Conservation (phyloP, 2,888 invertebrate genomes). For the Byasa hedistus region DNA sequence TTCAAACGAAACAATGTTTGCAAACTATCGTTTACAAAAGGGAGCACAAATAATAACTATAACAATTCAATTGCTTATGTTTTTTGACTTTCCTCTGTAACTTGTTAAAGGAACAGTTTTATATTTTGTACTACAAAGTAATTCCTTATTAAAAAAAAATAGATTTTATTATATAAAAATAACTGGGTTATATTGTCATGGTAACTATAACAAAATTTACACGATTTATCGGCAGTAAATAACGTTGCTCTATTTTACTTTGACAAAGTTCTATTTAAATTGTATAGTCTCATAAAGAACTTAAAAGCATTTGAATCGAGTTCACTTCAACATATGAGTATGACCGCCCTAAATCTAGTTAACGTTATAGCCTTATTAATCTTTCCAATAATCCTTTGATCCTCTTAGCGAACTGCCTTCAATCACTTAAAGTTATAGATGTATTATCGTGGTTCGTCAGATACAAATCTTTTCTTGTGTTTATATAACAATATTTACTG, state of each 20-base stretch:
- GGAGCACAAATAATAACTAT: too few relatives aligned
- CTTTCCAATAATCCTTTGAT: conserved; percentile 39
- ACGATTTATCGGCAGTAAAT: not conserved
- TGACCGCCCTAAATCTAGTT: conserved; percentile 45
- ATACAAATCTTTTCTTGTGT: not conserved
- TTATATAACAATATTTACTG: not conserved
- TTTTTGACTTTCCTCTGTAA: too few relatives aligned
- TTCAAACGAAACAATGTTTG: too few relatives aligned
- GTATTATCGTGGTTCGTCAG: not conserved
- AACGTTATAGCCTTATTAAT: conserved; percentile 45
- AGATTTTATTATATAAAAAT: too few relatives aligned
- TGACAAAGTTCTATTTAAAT: conserved; percentile 26
- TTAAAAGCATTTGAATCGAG: conserved; percentile 36
- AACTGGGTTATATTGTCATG: too few relatives aligned
- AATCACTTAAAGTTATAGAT: not conserved
- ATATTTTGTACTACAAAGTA: too few relatives aligned
- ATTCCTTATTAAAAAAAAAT: too few relatives aligned
- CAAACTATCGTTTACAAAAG: too few relatives aligned
- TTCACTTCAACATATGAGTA: conserved; percentile 39
- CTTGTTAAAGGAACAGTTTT: too few relatives aligned
- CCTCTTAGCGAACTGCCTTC: conserved; percentile 12
- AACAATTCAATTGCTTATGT: too few relatives aligned
- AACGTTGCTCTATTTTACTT: conserved; percentile 2
- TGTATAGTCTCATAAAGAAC: conserved; percentile 44
- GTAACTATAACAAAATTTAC: too few relatives aligned